Evolutionary conservation across 2,797 vertebrate species (phyloP), one percentile per base, ranked within the genome.

Genomic region (Cossypha heuglini): DNA sequence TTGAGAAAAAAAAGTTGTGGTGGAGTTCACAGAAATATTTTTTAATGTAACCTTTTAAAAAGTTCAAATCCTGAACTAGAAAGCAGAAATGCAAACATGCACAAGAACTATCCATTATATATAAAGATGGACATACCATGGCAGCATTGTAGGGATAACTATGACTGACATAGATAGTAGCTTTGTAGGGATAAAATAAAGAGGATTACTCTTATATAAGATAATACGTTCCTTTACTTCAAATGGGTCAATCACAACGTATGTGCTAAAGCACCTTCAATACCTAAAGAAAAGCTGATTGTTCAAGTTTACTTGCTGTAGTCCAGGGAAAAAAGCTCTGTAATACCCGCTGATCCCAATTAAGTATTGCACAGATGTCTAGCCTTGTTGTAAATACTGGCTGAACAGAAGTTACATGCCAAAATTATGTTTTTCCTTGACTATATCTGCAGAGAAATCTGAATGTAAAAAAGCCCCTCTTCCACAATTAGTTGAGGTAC

Each of bases 281-380:
- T 42, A 67, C 6, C 29, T 49, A 82, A 85, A 66, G 35, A 82
- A 94, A 88, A 90, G 59, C 33, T 52, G 38, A 63, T 57, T 64
- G 57, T 62, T 69, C 25, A 74, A 55, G 62, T 75, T 75, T 63
- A 73, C 46, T 81, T 59, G 74, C 9, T 22, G 19, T 62, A 48
- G 51, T 22, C 31, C 33, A 42, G 55, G 31, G 22, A 38, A 83
- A 73, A 90, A 87, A 71, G 8, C 43, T 79, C 48, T 74, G 20
- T 57, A 80, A 63, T 40, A 71, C 14, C 52, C 77, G 48, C 14
- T 77, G 48, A 74, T 52, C 15, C 51, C 25, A 79, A 58, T 37
- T 51, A 73, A 51, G 28, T 22, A 68, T 22, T 29, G 55, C 76
- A 78, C 49, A 58, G 55, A 79, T n/a, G 33, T 22, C 61, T 26